Evolutionary conservation across 2,888 invertebrate species (phyloP), one percentile per base, ranked within the genome.

Genomic region (Dicranocentrus wangi): DNA sequence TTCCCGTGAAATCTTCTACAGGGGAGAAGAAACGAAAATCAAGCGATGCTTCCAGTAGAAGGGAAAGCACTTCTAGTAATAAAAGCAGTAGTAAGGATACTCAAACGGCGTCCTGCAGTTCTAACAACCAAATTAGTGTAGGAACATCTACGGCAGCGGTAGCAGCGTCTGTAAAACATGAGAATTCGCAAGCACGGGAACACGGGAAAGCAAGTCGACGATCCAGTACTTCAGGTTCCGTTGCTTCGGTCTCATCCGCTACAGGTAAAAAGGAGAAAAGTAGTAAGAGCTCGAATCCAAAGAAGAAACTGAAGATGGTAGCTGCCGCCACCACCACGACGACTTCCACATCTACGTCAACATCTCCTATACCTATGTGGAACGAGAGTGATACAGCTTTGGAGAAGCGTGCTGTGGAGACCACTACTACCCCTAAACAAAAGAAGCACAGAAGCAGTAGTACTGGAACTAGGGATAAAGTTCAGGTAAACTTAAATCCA

Each of bases 311-410:
- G 3, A 83, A 82, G 78, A 82, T 84, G 21, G 72, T 71, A 19
- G 72, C 83, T 17, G 76, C 72, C 58, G 47, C 75, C 72, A 61
- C 81, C 10, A 55, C 79, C 10, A 66, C 77, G 13, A 80, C 75
- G 0, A 81, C 83, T 13, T 84, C 84, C 19, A 86, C 86, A 15
- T 84, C 84, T 1, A 86, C 86, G 2, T 81, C 82, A 13, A 76
- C 82, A 15, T 70, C 61, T 66, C 82, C 72, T 17, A 70, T 73
- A 51, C 81, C 70, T 25, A 81, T 61, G 58, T 77, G 76, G 76
- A 68, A 77, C 27, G 75, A 75, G 25, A 10, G 39, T 32, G 69
- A 60, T 61, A 51, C 13, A n/a, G 61, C 51, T 47, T 19, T 58
- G 15, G 69, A 77, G 51, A 69, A 69, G 55, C 60, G 51, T 17